Evolutionary conservation across 2,888 invertebrate species (phyloP).

Genomic region (Hololepta plana): DNA sequence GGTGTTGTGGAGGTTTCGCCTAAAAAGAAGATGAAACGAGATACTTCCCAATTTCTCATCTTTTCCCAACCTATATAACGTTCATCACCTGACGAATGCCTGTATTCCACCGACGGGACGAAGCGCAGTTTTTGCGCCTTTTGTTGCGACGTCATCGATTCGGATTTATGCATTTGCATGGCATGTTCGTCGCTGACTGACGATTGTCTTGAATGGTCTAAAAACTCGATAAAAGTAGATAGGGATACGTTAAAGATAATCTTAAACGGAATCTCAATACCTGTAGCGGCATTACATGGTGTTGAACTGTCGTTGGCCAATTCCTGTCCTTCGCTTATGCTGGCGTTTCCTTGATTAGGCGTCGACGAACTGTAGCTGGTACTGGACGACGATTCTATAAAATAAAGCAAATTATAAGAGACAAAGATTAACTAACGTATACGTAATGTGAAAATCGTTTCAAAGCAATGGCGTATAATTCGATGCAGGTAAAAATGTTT

Average conservation of each 20-base stretch:
- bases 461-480: too few relatives aligned
- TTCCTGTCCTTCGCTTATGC: slow-evolving; percentile 20
- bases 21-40: slow-evolving; percentile 16
- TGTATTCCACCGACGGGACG: slow-evolving; percentile 66
- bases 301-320: slow-evolving; percentile 14
- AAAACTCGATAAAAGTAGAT: slow-evolving; percentile 18
- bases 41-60: neutral
- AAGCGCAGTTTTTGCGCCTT: slow-evolving; percentile 58
- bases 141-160: slow-evolving; percentile 27
- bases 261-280: too few relatives aligned
- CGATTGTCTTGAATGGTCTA: slow-evolving; percentile 39
- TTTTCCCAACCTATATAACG: slow-evolving; percentile 4
- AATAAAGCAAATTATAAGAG: slow-evolving; percentile 2
- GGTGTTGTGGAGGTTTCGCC: slow-evolving; percentile 63
- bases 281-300: slow-evolving; percentile 13
- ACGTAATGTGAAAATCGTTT: too few relatives aligned
- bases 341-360: slow-evolving; percentile 20
- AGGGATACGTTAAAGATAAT: neutral
- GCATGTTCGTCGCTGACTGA: slow-evolving; percentile 35
- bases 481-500: too few relatives aligned
- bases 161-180: slow-evolving; percentile 23
- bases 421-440: slow-evolving; percentile 8
- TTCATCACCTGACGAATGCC: slow-evolving; percentile 50
- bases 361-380: slow-evolving; percentile 24
- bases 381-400: slow-evolving; percentile 21